A percentile compares a stretch with the other conserved stretches of the same genome.
These are phyloP conservation scores for Chaetogeoica ovagalla DNA, from an alignment of 2,888 invertebrate species.

Conservation along the genomic window DNA sequence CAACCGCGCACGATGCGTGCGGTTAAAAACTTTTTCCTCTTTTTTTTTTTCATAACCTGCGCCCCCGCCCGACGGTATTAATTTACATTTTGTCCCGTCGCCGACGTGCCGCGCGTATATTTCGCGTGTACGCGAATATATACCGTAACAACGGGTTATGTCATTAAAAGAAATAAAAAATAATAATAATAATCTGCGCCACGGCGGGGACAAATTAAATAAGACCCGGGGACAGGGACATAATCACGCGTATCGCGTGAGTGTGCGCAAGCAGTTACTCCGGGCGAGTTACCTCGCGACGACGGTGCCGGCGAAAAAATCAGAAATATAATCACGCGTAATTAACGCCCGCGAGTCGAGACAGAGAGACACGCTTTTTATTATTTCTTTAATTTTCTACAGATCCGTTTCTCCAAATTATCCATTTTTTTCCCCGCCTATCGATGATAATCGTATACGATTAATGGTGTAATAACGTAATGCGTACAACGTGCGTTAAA, in stretches of 20 bases:
- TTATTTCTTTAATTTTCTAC: too few relatives aligned
- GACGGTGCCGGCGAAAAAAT: too few relatives aligned
- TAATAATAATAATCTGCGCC: conserved; percentile 23
- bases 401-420: too few relatives aligned
- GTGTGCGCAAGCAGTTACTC: too few relatives aligned
- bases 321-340: too few relatives aligned
- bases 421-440: too few relatives aligned
- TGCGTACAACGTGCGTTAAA: too few relatives aligned
- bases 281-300: too few relatives aligned
- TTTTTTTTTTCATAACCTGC: conserved; percentile 28
- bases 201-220: conserved; percentile 38
- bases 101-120: conserved; percentile 16
- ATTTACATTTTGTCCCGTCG: conserved; percentile 49
- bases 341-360: too few relatives aligned
- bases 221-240: conserved; percentile 37
- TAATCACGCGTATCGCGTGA: neutral
- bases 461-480: too few relatives aligned
- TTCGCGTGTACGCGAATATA: conserved; percentile 7
- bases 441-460: too few relatives aligned
- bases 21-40: conserved; percentile 48
- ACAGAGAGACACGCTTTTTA: too few relatives aligned
- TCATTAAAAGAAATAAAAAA: conserved; percentile 39
- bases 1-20: conserved; percentile 46
- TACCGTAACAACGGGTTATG: conserved; percentile 42
- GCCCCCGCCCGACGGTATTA: conserved; percentile 44